Conservation (phyloP, 2,888 invertebrate species). For the Conomelus anceps region DNA sequence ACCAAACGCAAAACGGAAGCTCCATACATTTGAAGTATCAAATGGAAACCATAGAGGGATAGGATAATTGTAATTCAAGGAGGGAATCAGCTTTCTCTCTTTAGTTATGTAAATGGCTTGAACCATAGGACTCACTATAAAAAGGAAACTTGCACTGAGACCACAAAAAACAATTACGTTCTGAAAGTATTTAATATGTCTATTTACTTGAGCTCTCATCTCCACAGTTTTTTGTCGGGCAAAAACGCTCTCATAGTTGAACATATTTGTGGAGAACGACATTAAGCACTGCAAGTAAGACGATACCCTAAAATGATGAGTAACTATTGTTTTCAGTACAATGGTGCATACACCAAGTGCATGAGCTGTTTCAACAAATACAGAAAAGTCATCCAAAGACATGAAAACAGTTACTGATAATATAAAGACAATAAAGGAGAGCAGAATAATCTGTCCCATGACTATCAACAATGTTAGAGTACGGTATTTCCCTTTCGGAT, state of each 20-base stretch:
- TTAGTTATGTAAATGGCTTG: neutral
- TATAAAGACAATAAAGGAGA: neutral
- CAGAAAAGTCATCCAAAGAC: neutral
- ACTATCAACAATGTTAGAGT: neutral
- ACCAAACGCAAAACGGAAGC: neutral
- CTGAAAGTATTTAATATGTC: neutral
- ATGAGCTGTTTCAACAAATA: neutral
- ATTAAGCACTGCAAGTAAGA: neutral
- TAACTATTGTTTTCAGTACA: neutral
- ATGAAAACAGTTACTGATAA: neutral
- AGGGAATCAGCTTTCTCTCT: neutral
- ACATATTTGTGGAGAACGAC: neutral
- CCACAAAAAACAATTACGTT: neutral
- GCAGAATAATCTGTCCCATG: neutral
- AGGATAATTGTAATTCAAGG: neutral
- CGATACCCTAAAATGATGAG: neutral
- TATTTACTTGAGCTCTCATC: neutral
- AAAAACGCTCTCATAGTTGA: neutral
- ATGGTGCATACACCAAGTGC: neutral
- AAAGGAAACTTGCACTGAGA: neutral
- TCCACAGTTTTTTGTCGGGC: neutral
- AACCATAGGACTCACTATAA: neutral
- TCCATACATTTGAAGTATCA: neutral
- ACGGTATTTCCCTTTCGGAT: neutral
- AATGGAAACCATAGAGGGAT: neutral